Base-by-base conservation (phyloP, 2,888 invertebrate species). In the Pachymerium ferrugineum region DNA sequence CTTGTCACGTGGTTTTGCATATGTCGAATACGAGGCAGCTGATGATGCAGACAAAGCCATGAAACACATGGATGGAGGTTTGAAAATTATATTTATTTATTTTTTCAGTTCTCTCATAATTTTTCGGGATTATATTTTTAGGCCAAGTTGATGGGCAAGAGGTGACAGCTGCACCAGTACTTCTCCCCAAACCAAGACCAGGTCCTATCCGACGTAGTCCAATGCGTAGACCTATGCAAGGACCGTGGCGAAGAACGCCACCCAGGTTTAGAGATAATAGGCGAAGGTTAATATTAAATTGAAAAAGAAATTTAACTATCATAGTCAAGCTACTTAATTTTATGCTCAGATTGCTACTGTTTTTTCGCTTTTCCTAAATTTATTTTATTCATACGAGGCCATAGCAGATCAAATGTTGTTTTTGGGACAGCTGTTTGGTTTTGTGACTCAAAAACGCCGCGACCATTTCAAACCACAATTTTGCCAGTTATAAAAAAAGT, bases 21-120 rank as follows among this genome's bases (percentile, higher is more conserved):
- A 97, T 82, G 92, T 99, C 1, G 98, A 99, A 80, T 99, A 92
- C 83, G 90, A 89, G 77, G 93, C 89, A 73, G 87, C 95, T 0
- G 97, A 97, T 78, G 97, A 97, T 83, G 97, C 98, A 22, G 97
- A 97, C 82, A 95, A 96, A 83, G 98, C 98, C 0, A 94, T 98
- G 89, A 97, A 97, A 83, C 95, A 97, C 81, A 98, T 99, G 98
- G 97, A 99, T 84, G 98, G 97, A 81, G 99, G 92, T 89, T 84
- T 76, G 75, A 29, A 25, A 5, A 29, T 29, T 29, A 8, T 12
- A 1, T 28, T 69, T 28, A 16, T 28, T 69, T 25, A 5, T 54
- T 54, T 54, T 25, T 3, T 3, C 12, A 28, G 5, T 3, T 16
- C 12, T 3, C 28, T 5, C 3, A 69, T 25, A 62, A 10, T 10